Base-by-base conservation (phyloP, 2,888 invertebrate species). In the Acheta domesticus region DNA sequence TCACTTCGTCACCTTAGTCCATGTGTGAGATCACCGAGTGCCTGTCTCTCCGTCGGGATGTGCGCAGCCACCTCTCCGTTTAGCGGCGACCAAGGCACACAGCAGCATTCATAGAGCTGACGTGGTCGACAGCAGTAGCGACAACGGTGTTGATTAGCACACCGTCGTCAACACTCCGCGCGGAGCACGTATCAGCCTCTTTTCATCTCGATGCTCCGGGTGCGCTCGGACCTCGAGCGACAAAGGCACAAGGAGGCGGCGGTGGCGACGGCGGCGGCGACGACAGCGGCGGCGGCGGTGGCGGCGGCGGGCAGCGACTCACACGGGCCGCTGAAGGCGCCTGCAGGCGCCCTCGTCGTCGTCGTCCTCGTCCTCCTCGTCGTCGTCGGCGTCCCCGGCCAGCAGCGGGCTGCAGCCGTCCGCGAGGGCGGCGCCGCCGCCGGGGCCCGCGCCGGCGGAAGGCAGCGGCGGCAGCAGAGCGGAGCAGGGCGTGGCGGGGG, bases 401-500 rank as follows among this genome's bases (percentile, higher is more conserved):
- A 62, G 62, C 62, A 62, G n/a, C 62, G n/a, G 62, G n/a, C 62
- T 62, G n/a, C 62, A 62, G 62, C 62, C 62, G 16, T 62, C 62
- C 5, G 62, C 62, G 62, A 14, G 1, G n/a, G 62, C 62, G 62
- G n/a, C 62, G n/a, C 16, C 62, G 1, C 14, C 16, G 12, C 62
- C 62, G 8, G 62, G 14, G 62, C 16, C 14, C 62, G 12, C 14
- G 36, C 36, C 75, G 62, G 78, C 48, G 14, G 78, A 36, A 50
- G 81, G 78, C n/a, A 81, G 80, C 20, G 91, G 91, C 82, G 92
- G 88, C 14, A 93, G 92, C 20, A 92, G 91, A 79, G 92, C 87
- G 49, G 91, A 91, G 82, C 92, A 92, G 0, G 95, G 95, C 0
- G 94, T 95, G 3, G 93, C 93, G 0, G 95, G 95, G 0, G 95